Evolutionary conservation across 64 coral and sea anemone species (phyloP).

Genomic region (Trachythela sp.): DNA sequence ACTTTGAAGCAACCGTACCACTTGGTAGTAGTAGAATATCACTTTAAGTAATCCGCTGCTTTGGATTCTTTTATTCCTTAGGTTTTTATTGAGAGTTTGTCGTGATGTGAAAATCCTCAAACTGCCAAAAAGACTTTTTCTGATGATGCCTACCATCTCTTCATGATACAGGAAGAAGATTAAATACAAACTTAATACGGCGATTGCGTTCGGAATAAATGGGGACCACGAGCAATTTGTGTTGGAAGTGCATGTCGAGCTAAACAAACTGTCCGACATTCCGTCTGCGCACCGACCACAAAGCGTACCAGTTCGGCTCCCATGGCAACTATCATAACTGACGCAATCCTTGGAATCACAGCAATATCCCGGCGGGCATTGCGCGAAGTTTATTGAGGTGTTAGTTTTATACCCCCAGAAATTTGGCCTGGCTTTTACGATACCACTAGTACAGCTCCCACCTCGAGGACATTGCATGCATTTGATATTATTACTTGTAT

Average conservation of each 20-base stretch:
- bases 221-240: not conserved
- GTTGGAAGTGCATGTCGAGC: not conserved
- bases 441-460: not conserved
- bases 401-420: not conserved
- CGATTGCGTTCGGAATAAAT: not conserved
- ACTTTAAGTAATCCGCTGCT: not conserved
- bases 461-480: not conserved
- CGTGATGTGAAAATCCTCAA: not conserved
- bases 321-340: not conserved
- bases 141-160: not conserved
- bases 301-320: not conserved
- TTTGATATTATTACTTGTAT: not conserved
- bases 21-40: slow-evolving; percentile 11
- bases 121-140: not conserved
- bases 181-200: not conserved
- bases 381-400: not conserved
- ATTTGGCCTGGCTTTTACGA: not conserved
- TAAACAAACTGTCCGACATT: not conserved
- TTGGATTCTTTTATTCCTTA: not conserved
- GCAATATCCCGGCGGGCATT: slow-evolving; percentile 16
- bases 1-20: not conserved
- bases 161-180: not conserved
- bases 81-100: not conserved
- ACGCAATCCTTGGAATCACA: not conserved
- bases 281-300: not conserved